phyloP scores from a whole-genome alignment of 1,140 invertebrate species.

The Paracyclopina nana region DNA sequence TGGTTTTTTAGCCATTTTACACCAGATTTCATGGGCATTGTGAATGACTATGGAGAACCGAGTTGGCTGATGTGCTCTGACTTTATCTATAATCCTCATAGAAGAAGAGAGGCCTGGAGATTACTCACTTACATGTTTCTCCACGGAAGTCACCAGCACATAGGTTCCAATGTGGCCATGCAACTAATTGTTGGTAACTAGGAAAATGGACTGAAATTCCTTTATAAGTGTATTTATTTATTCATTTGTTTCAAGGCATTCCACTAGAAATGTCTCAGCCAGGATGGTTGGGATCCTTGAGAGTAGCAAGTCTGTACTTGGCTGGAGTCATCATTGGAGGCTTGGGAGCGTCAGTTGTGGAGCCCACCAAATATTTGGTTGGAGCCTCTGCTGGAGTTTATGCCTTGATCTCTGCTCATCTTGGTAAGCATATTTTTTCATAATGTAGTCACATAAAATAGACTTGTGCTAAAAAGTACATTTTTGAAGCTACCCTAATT shows the following conservation, averaged over 20 bases:
- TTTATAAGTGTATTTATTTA: not conserved
- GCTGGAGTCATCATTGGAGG: not conserved
- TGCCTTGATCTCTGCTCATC: not conserved
- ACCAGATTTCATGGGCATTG: not conserved
- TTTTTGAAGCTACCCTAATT: not conserved
- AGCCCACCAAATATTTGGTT: not conserved
- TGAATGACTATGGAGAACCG: not conserved
- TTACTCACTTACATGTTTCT: conserved; percentile 37
- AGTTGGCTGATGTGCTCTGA: conserved; percentile 20
- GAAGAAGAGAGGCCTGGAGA: conserved; percentile 32
- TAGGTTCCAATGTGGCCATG: not conserved
- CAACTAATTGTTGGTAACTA: not conserved
- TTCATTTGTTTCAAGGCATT: not conserved
- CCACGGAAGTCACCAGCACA: conserved; percentile 31
- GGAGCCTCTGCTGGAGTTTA: conserved; percentile 5
- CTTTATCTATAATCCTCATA: conserved; percentile 32
- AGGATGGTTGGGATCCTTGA: not conserved
- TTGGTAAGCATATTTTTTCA: not conserved
- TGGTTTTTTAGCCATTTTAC: not conserved
- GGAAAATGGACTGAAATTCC: not conserved
- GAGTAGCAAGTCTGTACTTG: not conserved
- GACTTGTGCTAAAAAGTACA: not conserved
- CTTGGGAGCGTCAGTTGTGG: not conserved
- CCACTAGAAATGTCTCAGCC: not conserved
- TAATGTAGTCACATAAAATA: too few species aligned